Evolutionary conservation across 2,113 vertebrate species (phyloP).

Genomic region (Hiodon tergisus): DNA sequence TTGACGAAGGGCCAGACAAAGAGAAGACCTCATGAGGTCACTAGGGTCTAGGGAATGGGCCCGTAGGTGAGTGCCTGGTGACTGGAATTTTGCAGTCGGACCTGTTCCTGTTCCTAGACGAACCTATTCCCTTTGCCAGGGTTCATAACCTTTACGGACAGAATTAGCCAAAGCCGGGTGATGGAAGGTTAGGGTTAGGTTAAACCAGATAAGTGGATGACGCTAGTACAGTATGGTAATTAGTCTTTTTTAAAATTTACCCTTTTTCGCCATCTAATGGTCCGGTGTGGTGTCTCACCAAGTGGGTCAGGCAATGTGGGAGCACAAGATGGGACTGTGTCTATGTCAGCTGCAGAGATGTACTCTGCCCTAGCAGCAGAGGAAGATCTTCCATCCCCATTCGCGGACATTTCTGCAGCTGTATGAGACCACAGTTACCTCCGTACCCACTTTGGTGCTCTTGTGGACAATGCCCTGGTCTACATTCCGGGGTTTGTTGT

Average conservation of each 20-base stretch:
- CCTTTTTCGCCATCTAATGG: constrained; percentile 3
- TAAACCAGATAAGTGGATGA: too few species aligned
- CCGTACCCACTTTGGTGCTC: constrained; percentile 11
- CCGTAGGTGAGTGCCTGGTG: background rate
- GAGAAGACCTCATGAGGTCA: too few species aligned
- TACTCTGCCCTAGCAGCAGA: background rate
- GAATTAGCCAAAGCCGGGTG: too few species aligned
- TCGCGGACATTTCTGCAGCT: constrained; percentile 3
- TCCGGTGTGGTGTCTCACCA: constrained; percentile 11
- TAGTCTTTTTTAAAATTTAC: constrained; percentile 3
- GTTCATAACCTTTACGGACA: too few species aligned
- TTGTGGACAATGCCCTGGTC: constrained; percentile 16
- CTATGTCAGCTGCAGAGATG: constrained; percentile 10
- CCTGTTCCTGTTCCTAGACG: too few species aligned
- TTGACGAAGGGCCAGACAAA: too few species aligned
- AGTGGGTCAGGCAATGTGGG: background rate
- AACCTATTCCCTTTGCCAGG: too few species aligned
- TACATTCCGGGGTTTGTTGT: constrained; percentile 11
- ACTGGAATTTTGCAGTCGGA: too few species aligned
- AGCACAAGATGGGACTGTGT: constrained; percentile 12
- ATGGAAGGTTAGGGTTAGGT: too few species aligned
- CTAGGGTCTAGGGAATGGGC: background rate
- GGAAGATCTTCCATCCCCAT: constrained; percentile 12
- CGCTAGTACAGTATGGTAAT: constrained; percentile 6
- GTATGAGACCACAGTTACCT: constrained; percentile 5